Conservation (phyloP, 2,113 vertebrate genomes). For the Formicarius rufipectus region DNA sequence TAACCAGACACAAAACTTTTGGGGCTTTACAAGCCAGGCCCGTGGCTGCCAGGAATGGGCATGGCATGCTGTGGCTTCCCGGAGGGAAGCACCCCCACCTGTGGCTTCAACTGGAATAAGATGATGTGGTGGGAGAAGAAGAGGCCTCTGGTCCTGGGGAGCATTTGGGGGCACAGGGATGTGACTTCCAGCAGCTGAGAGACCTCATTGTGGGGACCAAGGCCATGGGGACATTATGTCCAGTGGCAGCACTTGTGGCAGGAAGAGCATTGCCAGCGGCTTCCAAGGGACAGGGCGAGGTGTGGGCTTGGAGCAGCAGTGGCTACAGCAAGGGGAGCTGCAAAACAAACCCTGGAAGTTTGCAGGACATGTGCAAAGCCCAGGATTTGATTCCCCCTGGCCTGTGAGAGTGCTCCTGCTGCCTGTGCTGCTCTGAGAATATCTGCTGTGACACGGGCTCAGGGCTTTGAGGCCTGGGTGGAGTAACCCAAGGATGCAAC, state of each 20-base stretch:
- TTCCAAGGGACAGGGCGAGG: neutral
- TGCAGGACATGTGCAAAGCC: neutral
- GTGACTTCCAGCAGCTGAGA: neutral
- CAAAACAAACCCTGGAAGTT: neutral
- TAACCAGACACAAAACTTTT: neutral
- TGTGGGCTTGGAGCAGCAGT: neutral
- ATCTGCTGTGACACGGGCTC: neutral
- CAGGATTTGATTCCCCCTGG: neutral
- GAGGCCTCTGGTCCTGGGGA: neutral
- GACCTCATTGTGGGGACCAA: neutral
- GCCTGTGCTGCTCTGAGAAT: neutral
- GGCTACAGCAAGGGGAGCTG: neutral
- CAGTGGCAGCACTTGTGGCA: neutral
- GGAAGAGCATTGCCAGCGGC: neutral
- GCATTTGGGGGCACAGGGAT: neutral
- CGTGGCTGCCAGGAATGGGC: neutral
- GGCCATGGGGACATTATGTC: neutral
- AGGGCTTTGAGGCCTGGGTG: neutral
- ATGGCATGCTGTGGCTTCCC: neutral
- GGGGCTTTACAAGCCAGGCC: neutral
- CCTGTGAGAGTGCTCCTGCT: neutral
- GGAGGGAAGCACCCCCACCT: neutral
- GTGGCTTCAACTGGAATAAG: neutral
- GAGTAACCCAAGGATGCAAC: neutral
- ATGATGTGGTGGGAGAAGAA: neutral